A percentile compares a stretch with the other conserved stretches of the same genome.
Conservation (phyloP, 64 coral and sea anemone species). For the Montipora foliosa region DNA sequence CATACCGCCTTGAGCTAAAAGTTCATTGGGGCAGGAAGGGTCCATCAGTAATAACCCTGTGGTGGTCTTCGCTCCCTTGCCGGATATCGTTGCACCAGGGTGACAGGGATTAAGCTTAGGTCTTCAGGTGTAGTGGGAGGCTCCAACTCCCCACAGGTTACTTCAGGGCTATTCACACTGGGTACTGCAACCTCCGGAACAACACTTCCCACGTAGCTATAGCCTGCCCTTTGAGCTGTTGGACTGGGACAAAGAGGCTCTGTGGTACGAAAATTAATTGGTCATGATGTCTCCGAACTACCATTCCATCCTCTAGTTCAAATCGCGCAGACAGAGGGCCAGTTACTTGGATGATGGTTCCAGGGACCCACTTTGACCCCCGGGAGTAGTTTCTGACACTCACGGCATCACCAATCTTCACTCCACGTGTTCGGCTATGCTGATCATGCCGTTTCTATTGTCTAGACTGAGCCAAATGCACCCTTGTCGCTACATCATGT, state of each 20-base stretch:
- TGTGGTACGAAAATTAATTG: too few species aligned
- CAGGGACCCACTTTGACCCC: background rate
- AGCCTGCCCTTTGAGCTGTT: background rate
- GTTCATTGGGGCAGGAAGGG: too few species aligned
- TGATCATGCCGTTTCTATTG: too few species aligned
- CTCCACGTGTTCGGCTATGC: too few species aligned
- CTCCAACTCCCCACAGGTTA: background rate
- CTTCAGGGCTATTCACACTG: too few species aligned
- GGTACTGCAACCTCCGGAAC: too few species aligned
- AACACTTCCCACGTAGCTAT: background rate
- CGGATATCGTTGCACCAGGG: background rate
- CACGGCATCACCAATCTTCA: too few species aligned
- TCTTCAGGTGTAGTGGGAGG: background rate
- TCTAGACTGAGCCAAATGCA: too few species aligned
- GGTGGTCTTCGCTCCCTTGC: too few species aligned
- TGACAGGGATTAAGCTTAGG: background rate
- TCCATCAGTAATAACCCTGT: too few species aligned
- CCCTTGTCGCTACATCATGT: too few species aligned
- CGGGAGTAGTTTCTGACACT: background rate
- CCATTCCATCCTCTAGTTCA: background rate
- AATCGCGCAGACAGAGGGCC: slow-evolving; percentile 6
- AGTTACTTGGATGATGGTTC: background rate
- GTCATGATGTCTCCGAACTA: too few species aligned
- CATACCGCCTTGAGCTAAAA: background rate
- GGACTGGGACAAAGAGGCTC: background rate